phyloP scores from a whole-genome alignment of 1,140 invertebrate genomes.

The Rhizoglyphus robini region DNA sequence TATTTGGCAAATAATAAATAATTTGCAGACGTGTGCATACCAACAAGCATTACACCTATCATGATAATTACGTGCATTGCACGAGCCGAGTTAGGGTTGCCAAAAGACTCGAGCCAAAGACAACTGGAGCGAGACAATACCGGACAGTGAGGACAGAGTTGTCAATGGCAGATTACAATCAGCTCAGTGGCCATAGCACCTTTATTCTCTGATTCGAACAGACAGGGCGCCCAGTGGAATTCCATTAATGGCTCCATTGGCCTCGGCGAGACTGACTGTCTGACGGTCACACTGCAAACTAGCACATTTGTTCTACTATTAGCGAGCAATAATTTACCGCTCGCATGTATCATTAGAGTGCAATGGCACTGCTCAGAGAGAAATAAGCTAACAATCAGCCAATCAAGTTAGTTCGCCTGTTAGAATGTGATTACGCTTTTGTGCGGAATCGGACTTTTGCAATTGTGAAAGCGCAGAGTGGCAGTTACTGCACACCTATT shows the following conservation, averaged over 20 bases:
- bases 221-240: too few relatives aligned
- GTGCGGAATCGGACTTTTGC: too few relatives aligned
- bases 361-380: background rate
- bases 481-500: too few relatives aligned
- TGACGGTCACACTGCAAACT: background rate
- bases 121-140: too few relatives aligned
- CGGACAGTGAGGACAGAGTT: too few relatives aligned
- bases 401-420: background rate
- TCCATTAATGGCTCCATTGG: background rate
- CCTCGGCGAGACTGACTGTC: background rate
- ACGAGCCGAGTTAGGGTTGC: too few relatives aligned
- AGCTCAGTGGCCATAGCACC: too few relatives aligned
- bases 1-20: too few relatives aligned
- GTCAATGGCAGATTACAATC: too few relatives aligned
- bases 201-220: too few relatives aligned
- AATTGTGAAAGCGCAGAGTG: too few relatives aligned
- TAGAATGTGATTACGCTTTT: background rate
- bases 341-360: background rate
- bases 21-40: background rate
- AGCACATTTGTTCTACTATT: background rate
- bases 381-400: slow-evolving; percentile 7
- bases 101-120: too few relatives aligned
- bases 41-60: background rate
- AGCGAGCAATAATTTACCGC: background rate
- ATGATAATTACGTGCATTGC: background rate